A percentile compares a stretch with the other conserved stretches of the same genome.
Evolutionary conservation across 1,140 invertebrate genomes (phyloP).

Genomic region (Telenomus remus): DNA sequence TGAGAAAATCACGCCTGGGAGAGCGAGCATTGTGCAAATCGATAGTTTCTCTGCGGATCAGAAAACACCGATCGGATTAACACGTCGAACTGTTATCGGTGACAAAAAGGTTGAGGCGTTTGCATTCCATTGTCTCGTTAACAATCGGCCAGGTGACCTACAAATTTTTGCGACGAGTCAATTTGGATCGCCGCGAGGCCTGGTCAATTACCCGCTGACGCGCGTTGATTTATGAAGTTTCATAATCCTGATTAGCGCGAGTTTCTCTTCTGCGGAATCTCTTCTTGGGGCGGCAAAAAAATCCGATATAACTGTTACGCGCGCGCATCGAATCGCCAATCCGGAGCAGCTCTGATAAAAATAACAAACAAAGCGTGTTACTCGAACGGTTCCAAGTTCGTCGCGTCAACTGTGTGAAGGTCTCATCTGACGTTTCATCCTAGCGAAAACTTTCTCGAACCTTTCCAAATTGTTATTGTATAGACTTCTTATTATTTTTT

Average conservation of each 20-base stretch:
- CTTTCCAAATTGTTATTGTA: background rate
- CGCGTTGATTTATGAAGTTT: slow-evolving; percentile 41
- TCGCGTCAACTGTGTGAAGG: slow-evolving; percentile 15
- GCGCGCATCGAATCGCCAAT: slow-evolving; percentile 35
- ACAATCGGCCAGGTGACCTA: background rate
- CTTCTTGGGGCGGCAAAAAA: slow-evolving; percentile 20
- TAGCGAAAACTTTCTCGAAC: background rate
- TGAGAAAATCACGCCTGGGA: slow-evolving; percentile 42
- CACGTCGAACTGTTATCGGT: background rate
- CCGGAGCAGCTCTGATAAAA: slow-evolving; percentile 37
- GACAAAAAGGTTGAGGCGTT: no score
- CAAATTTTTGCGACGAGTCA: slow-evolving; percentile 7
- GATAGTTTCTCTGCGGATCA: slow-evolving; percentile 37
- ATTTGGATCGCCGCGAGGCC: slow-evolving; percentile 2
- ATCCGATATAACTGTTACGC: slow-evolving; percentile 33
- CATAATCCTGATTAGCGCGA: slow-evolving; percentile 8
- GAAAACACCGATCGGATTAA: slow-evolving; percentile 24
- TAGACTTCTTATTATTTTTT: background rate
- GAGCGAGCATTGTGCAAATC: slow-evolving; percentile 35
- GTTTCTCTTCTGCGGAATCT: background rate
- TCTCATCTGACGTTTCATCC: background rate
- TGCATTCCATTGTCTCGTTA: no score
- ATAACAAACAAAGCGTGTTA: slow-evolving; percentile 41
- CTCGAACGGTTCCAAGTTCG: slow-evolving; percentile 11
- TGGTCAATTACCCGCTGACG: background rate